Base-by-base conservation (phyloP, 2,113 vertebrate species). In the Tachycineta bicolor region DNA sequence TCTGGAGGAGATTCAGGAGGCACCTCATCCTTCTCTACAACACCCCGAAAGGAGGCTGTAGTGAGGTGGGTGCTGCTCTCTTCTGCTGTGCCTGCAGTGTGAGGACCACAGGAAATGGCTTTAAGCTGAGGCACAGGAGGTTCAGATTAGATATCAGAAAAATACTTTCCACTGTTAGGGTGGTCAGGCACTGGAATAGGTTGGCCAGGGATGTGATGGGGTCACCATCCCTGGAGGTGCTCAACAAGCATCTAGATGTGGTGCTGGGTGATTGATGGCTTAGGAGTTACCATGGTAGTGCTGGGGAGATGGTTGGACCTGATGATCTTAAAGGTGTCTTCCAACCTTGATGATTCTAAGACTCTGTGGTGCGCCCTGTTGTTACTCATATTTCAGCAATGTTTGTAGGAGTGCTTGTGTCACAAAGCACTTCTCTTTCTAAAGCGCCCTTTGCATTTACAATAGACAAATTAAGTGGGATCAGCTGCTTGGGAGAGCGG, bases 61-160 rank as follows among this genome's bases (percentile, higher is more conserved):
- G 18, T 7, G 44, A 33, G 10, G 60, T 24, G 37, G 7, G 12
- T 0, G 0, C 7, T 5, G 1, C 19, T 74, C 13, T 60, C 23
- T 60, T 82, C 69, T 60, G 7, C 15, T 0, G 0, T 71, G 34
- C 49, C 43, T 64, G 20, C 24, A 39, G 53, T 60, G 28, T 14
- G 53, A 39, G 4, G 23, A 10, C 16, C 37, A 60, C 53, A 60
- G 15, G 13, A 82, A 75, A 52, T 17, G 23, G 28, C 23, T 81
- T 67, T 65, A 23, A 33, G 10, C 14, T 59, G 28, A 53, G 77
- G 39, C 10, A 21, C 33, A 23, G 39, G 13, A 82, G 20, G 60
- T n/a, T 75, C 55, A 82, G 28, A n/a, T 18, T 26, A 56, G 67
- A 28, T 65, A 33, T n/a, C 22, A 60, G 28, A 53, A 46, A 59